Base-by-base conservation (phyloP, 2,113 vertebrate species). In the Bos javanicus region DNA sequence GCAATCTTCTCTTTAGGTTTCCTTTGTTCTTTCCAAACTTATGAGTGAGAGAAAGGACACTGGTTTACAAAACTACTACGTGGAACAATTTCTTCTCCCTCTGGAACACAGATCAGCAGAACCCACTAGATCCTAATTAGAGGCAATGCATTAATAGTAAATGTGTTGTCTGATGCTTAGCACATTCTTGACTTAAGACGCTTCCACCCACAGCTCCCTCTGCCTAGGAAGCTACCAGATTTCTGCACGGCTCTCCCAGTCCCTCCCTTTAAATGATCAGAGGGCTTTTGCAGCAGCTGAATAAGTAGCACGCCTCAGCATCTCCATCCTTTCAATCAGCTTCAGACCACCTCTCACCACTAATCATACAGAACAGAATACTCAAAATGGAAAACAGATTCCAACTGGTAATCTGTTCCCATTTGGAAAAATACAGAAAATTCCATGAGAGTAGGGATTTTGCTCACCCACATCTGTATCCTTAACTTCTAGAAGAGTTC, bases 221-320 rank as follows among this genome's bases (percentile, higher is more conserved):
- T 57, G 19, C 30, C 54, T 25, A 57, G 67, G 4, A 48, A n/a
- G 28, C 39, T 6, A 23, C 9, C 14, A 25, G 74, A 28, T 23
- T n/a, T 23, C 5, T 33, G 46, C 15, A 26, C 1, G 16, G 30
- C 7, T n/a, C n/a, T 14, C 11, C 25, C 60, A 36, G n/a, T 33
- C 4, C 6, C 54, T 62, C 30, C 23, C 13, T 16, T 33, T n/a
- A 17, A 39, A 71, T 78, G 52, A 48, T 28, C 19, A 26, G 8
- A 52, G 14, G 17, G 33, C 15, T 84, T 54, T 39, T 60, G 74
- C 12, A 52, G 12, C 60, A n/a, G 21, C 7, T 39, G 48, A 74
- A 10, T 50, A 21, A 33, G n/a, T 23, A 4, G 14, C 36, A 16
- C 0, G 1, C 36, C 23, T 1, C 3, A 0, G 21, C 28, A 46